Evolutionary conservation across 1,140 invertebrate genomes (phyloP).

Genomic region (Eurosta solidaginis): DNA sequence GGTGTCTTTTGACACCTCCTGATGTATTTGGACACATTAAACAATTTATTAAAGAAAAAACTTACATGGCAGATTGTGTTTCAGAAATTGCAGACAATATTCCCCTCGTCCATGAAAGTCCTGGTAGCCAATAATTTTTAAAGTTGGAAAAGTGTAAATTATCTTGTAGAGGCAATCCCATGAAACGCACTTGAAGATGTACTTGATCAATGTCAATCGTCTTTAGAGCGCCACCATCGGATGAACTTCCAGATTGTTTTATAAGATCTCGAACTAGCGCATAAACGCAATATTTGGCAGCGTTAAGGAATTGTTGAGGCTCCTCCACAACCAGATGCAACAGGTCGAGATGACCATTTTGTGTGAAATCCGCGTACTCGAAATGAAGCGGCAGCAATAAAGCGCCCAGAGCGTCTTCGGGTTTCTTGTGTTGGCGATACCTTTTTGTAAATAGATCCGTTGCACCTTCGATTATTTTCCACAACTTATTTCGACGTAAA

Average conservation of each 20-base stretch:
- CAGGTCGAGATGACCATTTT: conserved; percentile 31
- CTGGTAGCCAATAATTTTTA: conserved; percentile 37
- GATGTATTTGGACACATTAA: not conserved
- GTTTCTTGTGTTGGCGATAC: conserved; percentile 34
- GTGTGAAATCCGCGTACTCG: conserved; percentile 39
- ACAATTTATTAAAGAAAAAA: not conserved
- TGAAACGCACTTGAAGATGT: conserved; percentile 47
- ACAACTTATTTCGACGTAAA: conserved; percentile 41
- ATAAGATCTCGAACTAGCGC: conserved; percentile 39
- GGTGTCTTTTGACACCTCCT: too few species aligned
- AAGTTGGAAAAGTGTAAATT: conserved; percentile 41
- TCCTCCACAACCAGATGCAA: conserved; percentile 44
- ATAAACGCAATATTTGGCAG: conserved; percentile 46
- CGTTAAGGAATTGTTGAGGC: conserved; percentile 47
- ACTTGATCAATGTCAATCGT: conserved; percentile 50
- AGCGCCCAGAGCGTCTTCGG: conserved; percentile 47
- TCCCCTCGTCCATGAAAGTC: conserved; percentile 42
- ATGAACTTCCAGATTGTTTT: conserved; percentile 7
- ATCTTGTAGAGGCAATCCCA: conserved; percentile 44
- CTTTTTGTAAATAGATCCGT: conserved; percentile 38
- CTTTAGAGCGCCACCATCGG: conserved; percentile 26
- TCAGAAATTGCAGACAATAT: conserved; percentile 49
- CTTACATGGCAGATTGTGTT: conserved; percentile 46
- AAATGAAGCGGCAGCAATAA: conserved; percentile 45
- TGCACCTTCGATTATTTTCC: conserved; percentile 43